These are phyloP conservation scores for Petrocephalus sullivani DNA, from an alignment of 2,797 vertebrate species.

Conservation along the genomic window DNA sequence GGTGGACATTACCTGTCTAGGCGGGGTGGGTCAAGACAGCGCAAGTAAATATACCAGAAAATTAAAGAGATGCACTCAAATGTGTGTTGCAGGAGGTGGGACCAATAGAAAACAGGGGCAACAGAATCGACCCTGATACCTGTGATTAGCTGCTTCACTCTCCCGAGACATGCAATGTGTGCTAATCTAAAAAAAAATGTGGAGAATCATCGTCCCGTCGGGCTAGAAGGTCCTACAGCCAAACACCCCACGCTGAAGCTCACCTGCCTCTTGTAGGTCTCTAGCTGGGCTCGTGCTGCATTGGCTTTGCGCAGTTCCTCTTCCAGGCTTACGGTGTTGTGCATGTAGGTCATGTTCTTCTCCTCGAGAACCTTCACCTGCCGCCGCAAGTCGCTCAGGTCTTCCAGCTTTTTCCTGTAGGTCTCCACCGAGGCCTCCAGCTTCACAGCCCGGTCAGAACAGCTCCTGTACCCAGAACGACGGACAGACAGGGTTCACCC, in stretches of 20 bases:
- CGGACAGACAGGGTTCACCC: background rate
- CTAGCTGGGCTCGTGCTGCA: constrained; percentile 83
- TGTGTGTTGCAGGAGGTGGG: background rate
- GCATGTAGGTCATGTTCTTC: constrained; percentile 95
- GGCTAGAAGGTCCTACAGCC: background rate
- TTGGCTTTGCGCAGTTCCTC: constrained; percentile 95
- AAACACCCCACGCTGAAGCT: background rate
- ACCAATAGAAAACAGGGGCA: background rate
- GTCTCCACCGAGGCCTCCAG: constrained; percentile 86
- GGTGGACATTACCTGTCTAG: background rate
- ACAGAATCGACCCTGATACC: background rate
- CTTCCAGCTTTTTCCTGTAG: constrained; percentile 91
- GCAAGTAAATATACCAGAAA: background rate
- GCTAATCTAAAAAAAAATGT: background rate
- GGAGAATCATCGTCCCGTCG: background rate
- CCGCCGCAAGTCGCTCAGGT: constrained; percentile 83
- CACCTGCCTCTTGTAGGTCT: constrained; percentile 92
- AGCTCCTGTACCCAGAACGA: constrained; percentile 57
- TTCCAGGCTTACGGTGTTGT: constrained; percentile 89
- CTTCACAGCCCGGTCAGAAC: constrained; percentile 86
- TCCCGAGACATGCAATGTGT: background rate
- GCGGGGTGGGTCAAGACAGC: background rate
- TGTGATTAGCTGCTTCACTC: background rate
- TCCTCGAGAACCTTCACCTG: constrained; percentile 93
- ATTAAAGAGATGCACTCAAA: background rate